Evolutionary conservation across 2,797 vertebrate species (phyloP), one percentile per base, ranked within the genome.

Genomic region (Loriculus beryllinus): DNA sequence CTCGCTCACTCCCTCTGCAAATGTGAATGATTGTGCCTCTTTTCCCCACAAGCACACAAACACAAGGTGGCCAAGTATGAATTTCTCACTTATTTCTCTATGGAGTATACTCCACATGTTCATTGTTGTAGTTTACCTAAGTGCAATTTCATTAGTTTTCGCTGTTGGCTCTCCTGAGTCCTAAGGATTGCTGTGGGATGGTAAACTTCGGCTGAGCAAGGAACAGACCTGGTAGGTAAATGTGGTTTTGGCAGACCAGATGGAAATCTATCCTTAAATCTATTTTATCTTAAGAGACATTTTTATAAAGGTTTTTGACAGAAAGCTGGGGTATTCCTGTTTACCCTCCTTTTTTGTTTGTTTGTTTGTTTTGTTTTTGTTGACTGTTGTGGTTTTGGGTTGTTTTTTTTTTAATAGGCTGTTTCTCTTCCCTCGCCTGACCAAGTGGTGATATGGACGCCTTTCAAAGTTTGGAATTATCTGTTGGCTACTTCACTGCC

Each of bases 381-480:
- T 70, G 10, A 23, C 10, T 25, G 10, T 35, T 7, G 10, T 57
- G 33, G 22, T 25, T 35, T 57, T 56, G 21, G 15, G 12, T n/a
- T 39, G 8, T 39, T 39, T 39, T 42, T 60, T 62, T 42, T 8
- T 8, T 67, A 59, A 59, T 51, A 45, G 7, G 20, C 35, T 81
- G 19, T 48, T 74, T 77, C 49, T 93, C 88, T 91, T 71, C 49
- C 48, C 42, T 87, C 82, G 68, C 59, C 85, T 86, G 84, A 81
- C 62, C 0, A 1, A 82, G 52, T 62, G 49, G 74, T 59, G 64
- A 90, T 80, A 86, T 92, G 95, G 93, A 95, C 0, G 29, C 74
- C 74, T 95, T 96, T 96, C 94, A 95, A 91, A 91, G 85, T 95
- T 88, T 29, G 14, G 88, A 93, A 96, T 96, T 93, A 86, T 96